Evolutionary conservation across 2,113 vertebrate species (phyloP).

Genomic region (Gopherus flavomarginatus): DNA sequence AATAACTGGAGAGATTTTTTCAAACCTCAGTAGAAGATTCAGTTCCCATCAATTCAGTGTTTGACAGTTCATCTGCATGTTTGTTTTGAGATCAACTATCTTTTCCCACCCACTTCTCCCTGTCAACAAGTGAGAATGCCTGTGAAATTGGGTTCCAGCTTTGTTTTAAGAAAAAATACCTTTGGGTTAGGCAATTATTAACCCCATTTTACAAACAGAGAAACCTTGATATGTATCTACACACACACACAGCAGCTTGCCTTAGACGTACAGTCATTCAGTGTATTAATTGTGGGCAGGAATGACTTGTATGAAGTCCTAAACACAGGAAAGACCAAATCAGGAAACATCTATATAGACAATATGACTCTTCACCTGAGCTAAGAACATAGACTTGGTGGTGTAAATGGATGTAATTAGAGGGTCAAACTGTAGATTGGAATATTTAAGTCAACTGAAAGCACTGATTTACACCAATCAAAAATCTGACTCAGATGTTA

Average conservation of each 20-base stretch:
- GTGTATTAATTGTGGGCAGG: not conserved
- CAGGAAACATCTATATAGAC: not conserved
- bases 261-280: not conserved
- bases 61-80: slow-evolving; percentile 16
- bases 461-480: not conserved
- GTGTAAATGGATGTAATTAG: not conserved
- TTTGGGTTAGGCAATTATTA: slow-evolving; percentile 34
- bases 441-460: slow-evolving; percentile 15
- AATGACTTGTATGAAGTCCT: slow-evolving; percentile 30
- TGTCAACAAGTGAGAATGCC: not conserved
- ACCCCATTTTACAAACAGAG: slow-evolving; percentile 6
- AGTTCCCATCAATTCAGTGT: slow-evolving; percentile 3
- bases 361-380: not conserved
- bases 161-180: slow-evolving; percentile 27
- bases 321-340: slow-evolving; percentile 16
- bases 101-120: not conserved
- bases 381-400: not conserved
- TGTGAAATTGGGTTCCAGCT: not conserved
- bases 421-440: not conserved
- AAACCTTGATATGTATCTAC: not conserved
- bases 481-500: not conserved
- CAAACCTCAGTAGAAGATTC: slow-evolving; percentile 29
- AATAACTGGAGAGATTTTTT: slow-evolving; percentile 10
- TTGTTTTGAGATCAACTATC: slow-evolving; percentile 41
- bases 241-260: slow-evolving; percentile 26